Evolutionary conservation across 2,888 invertebrate genomes (phyloP), one percentile per base, ranked within the genome.

Genomic region (Lissocephala sabroskyi): DNA sequence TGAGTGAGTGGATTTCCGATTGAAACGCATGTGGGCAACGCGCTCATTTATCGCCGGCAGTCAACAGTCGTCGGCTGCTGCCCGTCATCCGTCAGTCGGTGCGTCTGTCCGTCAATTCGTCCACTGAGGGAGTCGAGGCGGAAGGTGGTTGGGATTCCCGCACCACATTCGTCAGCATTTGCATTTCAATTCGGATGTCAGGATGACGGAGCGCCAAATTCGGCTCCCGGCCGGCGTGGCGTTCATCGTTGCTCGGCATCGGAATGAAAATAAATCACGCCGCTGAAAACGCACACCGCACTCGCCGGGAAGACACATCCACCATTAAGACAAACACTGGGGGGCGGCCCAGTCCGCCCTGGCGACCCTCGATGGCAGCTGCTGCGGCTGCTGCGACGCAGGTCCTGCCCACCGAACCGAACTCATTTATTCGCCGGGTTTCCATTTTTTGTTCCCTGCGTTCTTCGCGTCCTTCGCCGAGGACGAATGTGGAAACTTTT

Each of bases 101-200:
- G 14, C 16, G 35, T 35, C 14, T 35, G 16, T 1, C 10, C 9
- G 13, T 35, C 13, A 13, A 11, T 35, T 16, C 10, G 16, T 10
- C 16, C 35, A 35, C 13, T 4, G 14, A 16, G 16, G 10, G 14
- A 35, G 30, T 5, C 11, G 11, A 11, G 30, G 11, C 30, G 11
- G n/a, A 32, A 13, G 30, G 11, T 11, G 5, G 11, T 13, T n/a
- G 13, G 5, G 11, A 32, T 32, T 5, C 45, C 75, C 56, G 59
- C 51, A 56, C n/a, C 67, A 75, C 78, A 78, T 78, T 73, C 78
- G 73, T 78, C 78, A 77, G 79, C 75, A 81, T 80, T 80, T 81
- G 80, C 79, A 80, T 79, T 80, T 79, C 79, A 80, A 80, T 81
- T 79, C 71, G 64, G 56, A 75, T 71, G 63, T 65, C 60, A 70